A percentile compares a stretch with the other conserved stretches of the same genome.
phyloP scores from a whole-genome alignment of 1,140 invertebrate genomes.

The Alviniconcha marisindica region DNA sequence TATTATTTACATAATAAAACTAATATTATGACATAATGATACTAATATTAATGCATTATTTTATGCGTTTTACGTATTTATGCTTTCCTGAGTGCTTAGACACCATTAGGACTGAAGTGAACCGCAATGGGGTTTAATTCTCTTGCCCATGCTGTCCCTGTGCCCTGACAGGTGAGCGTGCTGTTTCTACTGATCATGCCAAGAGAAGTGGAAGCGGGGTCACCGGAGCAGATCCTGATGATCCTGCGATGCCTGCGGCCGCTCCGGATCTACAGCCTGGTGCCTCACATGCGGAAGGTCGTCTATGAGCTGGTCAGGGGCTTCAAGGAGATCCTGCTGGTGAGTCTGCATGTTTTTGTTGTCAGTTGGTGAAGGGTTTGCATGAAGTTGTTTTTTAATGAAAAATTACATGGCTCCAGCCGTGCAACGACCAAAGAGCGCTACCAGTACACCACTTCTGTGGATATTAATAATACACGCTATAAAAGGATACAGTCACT shows the following conservation, averaged over 20 bases:
- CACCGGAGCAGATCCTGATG: constrained; percentile 95
- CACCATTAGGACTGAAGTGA: too few relatives aligned
- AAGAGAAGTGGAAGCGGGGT: constrained; percentile 86
- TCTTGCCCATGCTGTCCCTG: too few relatives aligned
- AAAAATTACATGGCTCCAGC: not conserved
- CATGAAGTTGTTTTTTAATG: not conserved
- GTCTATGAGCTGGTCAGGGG: constrained; percentile 98
- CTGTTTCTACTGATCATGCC: constrained; percentile 99
- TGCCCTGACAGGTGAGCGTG: constrained; percentile 80
- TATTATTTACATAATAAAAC: too few relatives aligned
- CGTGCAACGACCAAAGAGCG: too few relatives aligned
- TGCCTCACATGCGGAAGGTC: constrained; percentile 99
- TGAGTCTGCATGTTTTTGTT: constrained; percentile 78
- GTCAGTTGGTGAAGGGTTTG: not conserved
- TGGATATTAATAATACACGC: too few relatives aligned
- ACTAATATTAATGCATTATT: too few relatives aligned
- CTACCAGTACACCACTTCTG: too few relatives aligned
- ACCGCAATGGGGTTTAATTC: too few relatives aligned
- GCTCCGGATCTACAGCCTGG: constrained; percentile 96
- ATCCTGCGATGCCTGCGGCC: constrained; percentile 97
- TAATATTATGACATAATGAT: too few relatives aligned
- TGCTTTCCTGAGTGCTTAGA: too few relatives aligned
- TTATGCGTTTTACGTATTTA: too few relatives aligned
- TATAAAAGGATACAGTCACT: too few relatives aligned
- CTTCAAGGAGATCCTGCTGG: constrained; percentile 99